phyloP scores from a whole-genome alignment of 2,888 invertebrate genomes.

The Hyposoter didymator region DNA sequence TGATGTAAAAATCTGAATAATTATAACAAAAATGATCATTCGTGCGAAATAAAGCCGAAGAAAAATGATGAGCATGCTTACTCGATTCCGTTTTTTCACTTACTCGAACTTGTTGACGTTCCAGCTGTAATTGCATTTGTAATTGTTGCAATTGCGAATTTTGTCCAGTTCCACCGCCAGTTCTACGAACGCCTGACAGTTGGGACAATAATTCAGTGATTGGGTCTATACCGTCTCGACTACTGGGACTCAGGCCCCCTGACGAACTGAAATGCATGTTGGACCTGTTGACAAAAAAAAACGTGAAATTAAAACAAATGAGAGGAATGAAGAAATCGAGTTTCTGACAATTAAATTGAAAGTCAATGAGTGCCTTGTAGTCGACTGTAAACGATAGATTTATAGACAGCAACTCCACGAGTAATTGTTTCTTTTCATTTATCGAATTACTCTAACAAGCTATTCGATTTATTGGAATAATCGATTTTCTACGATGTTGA shows the following conservation, averaged over 20 bases:
- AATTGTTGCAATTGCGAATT: constrained; percentile 94
- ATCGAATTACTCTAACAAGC: too few species aligned
- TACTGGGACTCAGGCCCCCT: constrained; percentile 94
- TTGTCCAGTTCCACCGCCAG: constrained; percentile 86
- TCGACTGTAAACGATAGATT: not conserved
- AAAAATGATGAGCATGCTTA: not conserved
- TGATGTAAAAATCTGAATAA: not conserved
- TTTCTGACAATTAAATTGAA: not conserved
- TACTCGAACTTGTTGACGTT: constrained; percentile 93
- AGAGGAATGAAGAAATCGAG: not conserved
- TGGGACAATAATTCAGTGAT: constrained; percentile 98
- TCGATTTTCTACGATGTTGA: too few species aligned
- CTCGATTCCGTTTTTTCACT: constrained; percentile 64
- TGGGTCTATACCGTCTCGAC: constrained; percentile 97
- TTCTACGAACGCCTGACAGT: constrained; percentile 95
- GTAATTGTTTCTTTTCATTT: too few species aligned
- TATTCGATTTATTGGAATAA: too few species aligned
- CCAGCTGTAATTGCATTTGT: constrained; percentile 97
- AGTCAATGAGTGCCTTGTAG: not conserved
- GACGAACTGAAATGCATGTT: constrained; percentile 98
- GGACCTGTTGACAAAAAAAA: constrained; percentile 84
- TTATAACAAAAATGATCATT: too few species aligned
- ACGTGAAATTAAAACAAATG: not conserved
- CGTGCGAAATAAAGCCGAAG: not conserved
- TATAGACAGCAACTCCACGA: too few species aligned